These are phyloP conservation scores for Drosophila pseudoananassae DNA, from an alignment of 1,140 invertebrate species.

Conservation along the genomic window DNA sequence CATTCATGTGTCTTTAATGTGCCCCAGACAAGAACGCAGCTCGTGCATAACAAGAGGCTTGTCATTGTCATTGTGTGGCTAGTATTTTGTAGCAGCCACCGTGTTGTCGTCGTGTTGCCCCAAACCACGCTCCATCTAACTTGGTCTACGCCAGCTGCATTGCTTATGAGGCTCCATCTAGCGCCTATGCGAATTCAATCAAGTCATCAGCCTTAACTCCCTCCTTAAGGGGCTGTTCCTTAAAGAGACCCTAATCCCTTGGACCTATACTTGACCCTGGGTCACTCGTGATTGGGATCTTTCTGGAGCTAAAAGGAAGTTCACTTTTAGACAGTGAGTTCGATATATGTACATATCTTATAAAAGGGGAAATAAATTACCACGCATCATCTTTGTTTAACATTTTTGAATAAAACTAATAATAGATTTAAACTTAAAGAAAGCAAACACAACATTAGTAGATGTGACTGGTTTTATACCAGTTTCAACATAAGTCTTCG, in stretches of 20 bases:
- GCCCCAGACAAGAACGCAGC: conserved; percentile 80
- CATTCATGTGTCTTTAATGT: conserved; percentile 81
- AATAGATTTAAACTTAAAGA: background rate
- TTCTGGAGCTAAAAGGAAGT: background rate
- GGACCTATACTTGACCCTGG: background rate
- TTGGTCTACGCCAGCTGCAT: conserved; percentile 70
- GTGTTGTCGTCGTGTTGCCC: conserved; percentile 32
- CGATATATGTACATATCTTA: background rate
- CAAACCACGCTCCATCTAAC: conserved; percentile 69
- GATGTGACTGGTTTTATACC: conserved; percentile 1
- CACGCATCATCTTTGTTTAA: background rate
- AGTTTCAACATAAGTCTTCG: background rate
- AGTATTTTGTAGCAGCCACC: background rate
- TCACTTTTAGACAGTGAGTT: background rate
- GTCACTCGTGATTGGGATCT: conserved; percentile 22
- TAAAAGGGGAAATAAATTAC: background rate
- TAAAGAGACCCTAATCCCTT: background rate
- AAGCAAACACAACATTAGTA: background rate
- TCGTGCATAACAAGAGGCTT: conserved; percentile 76
- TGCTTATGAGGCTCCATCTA: conserved; percentile 56
- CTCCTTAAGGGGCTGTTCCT: conserved; percentile 8
- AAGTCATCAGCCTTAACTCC: conserved; percentile 51
- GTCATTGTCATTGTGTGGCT: conserved; percentile 31
- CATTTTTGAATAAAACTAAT: background rate
- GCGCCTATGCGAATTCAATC: conserved; percentile 72